These are phyloP conservation scores for Simalia tracyae DNA, from an alignment of 2,797 vertebrate species.

Conservation along the genomic window DNA sequence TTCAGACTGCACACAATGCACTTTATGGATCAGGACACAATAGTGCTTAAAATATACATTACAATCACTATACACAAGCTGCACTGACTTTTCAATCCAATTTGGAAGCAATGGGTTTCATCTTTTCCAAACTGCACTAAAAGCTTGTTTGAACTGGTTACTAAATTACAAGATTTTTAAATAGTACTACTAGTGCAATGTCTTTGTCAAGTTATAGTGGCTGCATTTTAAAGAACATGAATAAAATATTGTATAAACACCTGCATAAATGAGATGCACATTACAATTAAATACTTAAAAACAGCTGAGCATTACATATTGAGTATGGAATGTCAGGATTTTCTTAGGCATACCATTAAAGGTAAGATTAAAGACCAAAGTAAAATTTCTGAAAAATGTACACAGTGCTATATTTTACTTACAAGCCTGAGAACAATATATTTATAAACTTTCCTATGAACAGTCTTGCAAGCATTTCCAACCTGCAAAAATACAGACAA, in stretches of 20 bases:
- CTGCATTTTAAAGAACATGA: constrained; percentile 64
- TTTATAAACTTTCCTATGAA: constrained; percentile 53
- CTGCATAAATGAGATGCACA: constrained; percentile 66
- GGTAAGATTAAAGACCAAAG: constrained; percentile 57
- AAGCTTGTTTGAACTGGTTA: constrained; percentile 56
- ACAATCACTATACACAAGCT: neutral
- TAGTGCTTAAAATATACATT: constrained; percentile 33
- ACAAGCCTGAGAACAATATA: constrained; percentile 69
- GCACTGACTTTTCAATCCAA: constrained; percentile 20
- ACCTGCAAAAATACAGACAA: constrained; percentile 50
- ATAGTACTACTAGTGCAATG: constrained; percentile 75
- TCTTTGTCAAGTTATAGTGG: constrained; percentile 68
- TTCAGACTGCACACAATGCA: constrained; percentile 49
- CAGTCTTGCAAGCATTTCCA: constrained; percentile 54
- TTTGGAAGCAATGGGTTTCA: constrained; percentile 24
- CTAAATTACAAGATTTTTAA: constrained; percentile 59
- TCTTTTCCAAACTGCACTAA: constrained; percentile 18
- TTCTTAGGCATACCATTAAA: constrained; percentile 61
- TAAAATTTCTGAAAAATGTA: constrained; percentile 63
- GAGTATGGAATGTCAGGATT: constrained; percentile 71
- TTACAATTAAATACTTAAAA: constrained; percentile 65
- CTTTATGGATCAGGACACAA: constrained; percentile 43
- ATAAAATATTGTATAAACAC: constrained; percentile 65
- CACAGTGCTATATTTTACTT: constrained; percentile 69
- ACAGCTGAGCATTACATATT: constrained; percentile 66